Evolutionary conservation across 2,113 vertebrate genomes (phyloP), one percentile per base, ranked within the genome.

Genomic region (Salvelinus fontinalis): DNA sequence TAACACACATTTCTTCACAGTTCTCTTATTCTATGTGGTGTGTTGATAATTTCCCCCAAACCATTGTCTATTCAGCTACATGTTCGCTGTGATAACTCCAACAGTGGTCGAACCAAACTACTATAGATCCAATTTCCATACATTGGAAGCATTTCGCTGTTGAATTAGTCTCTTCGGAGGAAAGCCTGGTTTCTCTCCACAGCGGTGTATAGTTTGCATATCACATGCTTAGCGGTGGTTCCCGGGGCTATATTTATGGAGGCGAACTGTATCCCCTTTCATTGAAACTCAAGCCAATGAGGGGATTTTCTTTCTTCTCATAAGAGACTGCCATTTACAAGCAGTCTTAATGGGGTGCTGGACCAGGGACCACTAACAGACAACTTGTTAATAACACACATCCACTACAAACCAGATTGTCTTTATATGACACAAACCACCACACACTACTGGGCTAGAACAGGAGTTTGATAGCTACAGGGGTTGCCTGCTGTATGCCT

Each of bases 291-390:
- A 76, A 87, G 89, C 89, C 89, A 87, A 86, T 78, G 91, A 89
- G 78, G 81, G 81, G 18, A 7, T 14, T 57, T 5, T 62, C 87
- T 90, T 88, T 92, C 86, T 91, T 89, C 87, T 89, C 83, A 89
- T 90, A 92, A 91, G 90, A 92, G 87, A 89, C 83, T 83, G 64
- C 89, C 90, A 92, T 93, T 93, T 92, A 91, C 92, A 90, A 90
- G 92, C 84, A 91, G 87, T 83, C 91, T 34, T 34, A 34, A 34
- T 34, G 34, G 84, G 51, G 13, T 54, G 9, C 39, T 44, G 39
- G 39, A 44, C 2, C 39, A 44, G 39, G 39, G 39, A 12, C 39
- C 39, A 44, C 9, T 11, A 44, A 44, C 39, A 44, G 39, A 44
- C 9, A 9, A 44, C 8, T 12, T 44, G 39, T 44, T 44, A 44